A percentile compares a stretch with the other conserved stretches of the same genome.
These are phyloP conservation scores for Tipula vernalis DNA, from an alignment of 2,888 invertebrate genomes.

Conservation along the genomic window DNA sequence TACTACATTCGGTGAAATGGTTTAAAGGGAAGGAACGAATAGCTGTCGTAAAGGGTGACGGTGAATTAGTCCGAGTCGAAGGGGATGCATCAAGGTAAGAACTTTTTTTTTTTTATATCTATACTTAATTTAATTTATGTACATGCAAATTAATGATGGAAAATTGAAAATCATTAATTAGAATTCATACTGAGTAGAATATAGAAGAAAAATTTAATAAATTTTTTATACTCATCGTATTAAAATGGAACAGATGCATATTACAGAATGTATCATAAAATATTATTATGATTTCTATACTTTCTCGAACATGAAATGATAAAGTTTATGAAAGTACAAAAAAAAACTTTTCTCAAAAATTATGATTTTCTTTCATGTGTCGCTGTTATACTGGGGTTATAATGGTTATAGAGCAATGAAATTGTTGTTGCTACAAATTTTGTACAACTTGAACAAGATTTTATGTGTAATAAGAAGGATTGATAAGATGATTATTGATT, in stretches of 20 bases:
- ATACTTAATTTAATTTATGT: not conserved
- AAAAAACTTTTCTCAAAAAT: not conserved
- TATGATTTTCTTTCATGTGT: not conserved
- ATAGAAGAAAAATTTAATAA: not conserved
- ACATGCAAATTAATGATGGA: not conserved
- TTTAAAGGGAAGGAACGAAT: constrained; percentile 46
- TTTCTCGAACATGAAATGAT: not conserved
- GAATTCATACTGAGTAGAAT: not conserved
- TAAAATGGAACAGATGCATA: not conserved
- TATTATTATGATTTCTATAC: not conserved
- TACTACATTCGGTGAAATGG: constrained; percentile 68
- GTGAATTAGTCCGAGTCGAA: constrained; percentile 32
- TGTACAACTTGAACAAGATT: not conserved
- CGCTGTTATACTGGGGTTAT: not conserved
- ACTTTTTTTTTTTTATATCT: not conserved
- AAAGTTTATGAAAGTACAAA: not conserved
- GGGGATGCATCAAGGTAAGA: constrained; percentile 30
- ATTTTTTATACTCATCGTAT: not conserved
- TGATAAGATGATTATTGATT: not conserved
- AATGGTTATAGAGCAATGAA: not conserved
- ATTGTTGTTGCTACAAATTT: not conserved
- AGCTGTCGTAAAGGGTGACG: constrained; percentile 35
- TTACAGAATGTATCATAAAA: not conserved
- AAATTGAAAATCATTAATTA: not conserved
- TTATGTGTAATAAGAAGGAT: not conserved